Evolutionary conservation across 2,797 vertebrate genomes (phyloP).

Genomic region (Crypturellus tataupa): DNA sequence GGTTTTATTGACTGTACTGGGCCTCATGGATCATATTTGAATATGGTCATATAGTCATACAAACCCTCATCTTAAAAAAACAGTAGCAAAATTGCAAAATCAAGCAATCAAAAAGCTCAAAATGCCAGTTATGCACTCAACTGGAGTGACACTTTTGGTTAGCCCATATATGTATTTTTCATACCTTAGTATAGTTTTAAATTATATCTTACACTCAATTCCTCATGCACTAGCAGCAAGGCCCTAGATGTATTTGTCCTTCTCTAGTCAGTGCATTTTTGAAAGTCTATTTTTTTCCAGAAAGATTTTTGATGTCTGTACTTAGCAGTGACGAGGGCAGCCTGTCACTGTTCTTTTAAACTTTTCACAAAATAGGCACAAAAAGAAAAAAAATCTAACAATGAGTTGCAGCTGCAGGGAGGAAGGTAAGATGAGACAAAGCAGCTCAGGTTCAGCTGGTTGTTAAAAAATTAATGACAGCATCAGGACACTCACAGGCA

Average conservation of each 20-base stretch:
- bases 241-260: not conserved
- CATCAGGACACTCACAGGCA: fast-evolving
- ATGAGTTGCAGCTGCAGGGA: not conserved
- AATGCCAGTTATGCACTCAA: not conserved
- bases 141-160: not conserved
- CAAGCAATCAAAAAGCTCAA: not conserved
- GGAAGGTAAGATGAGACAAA: not conserved
- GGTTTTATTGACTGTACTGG: not conserved
- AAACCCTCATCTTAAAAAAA: not conserved
- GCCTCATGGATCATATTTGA: not conserved
- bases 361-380: not conserved
- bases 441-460: not conserved
- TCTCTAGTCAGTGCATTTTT: not conserved
- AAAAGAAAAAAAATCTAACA: not conserved
- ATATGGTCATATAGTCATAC: too few species aligned
- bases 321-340: not conserved
- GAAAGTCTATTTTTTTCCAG: not conserved
- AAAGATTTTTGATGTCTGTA: not conserved
- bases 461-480: not conserved
- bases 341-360: not conserved
- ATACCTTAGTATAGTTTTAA: not conserved
- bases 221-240: not conserved
- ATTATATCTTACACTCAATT: not conserved
- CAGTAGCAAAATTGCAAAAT: not conserved
- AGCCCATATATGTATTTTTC: not conserved